phyloP scores from a whole-genome alignment of 2,113 vertebrate genomes.

The Hylia prasina region DNA sequence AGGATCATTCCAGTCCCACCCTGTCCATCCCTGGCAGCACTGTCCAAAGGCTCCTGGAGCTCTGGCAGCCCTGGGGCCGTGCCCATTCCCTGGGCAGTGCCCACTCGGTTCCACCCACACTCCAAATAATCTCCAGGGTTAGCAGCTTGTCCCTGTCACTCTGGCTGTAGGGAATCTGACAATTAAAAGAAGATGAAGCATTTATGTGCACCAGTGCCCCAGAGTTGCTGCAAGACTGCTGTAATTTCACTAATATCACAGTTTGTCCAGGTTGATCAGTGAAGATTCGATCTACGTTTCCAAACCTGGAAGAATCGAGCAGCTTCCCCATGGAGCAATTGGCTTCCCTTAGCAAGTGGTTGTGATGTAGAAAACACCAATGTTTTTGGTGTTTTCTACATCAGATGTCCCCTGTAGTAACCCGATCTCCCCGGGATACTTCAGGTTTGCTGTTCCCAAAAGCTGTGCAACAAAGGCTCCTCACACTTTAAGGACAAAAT shows the following conservation, averaged over 20 bases:
- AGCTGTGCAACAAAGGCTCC: background rate
- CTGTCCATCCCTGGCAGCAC: background rate
- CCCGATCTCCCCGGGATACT: background rate
- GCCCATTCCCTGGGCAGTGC: background rate
- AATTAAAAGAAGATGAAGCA: background rate
- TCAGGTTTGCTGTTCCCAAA: background rate
- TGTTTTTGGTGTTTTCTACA: no score
- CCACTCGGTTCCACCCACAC: background rate
- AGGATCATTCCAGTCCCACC: background rate
- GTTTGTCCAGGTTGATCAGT: background rate
- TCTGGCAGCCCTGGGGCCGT: background rate
- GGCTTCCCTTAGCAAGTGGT: background rate
- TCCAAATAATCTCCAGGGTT: background rate
- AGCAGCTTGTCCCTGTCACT: background rate
- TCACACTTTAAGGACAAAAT: background rate
- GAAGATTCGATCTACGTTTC: background rate
- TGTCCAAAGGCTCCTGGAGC: background rate
- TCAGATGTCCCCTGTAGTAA: background rate
- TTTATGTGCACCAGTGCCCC: accelerated
- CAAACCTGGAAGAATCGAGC: background rate
- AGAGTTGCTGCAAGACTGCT: background rate
- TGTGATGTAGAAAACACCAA: background rate
- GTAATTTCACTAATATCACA: background rate
- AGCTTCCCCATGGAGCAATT: background rate
- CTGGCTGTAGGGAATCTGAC: background rate